These are phyloP conservation scores for Caenorhabditis parvicauda DNA, from an alignment of 2,888 invertebrate species.

Conservation along the genomic window DNA sequence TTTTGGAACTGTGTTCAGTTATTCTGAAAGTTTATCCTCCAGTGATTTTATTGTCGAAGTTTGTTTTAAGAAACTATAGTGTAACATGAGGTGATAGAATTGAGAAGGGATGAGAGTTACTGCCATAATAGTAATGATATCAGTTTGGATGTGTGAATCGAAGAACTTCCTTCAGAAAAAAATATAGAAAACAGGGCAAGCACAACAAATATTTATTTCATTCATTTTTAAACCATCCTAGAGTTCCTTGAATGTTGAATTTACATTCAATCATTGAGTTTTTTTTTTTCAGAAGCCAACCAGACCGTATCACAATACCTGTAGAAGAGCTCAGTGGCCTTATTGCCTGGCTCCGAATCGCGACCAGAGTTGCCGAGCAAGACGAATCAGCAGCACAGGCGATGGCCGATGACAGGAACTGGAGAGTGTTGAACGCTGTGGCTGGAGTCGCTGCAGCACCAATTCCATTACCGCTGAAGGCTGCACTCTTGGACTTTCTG, in stretches of 20 bases:
- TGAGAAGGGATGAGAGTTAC: too few species aligned
- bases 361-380: slow-evolving; percentile 26
- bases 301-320: slow-evolving; percentile 12
- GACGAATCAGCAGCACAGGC: slow-evolving; percentile 25
- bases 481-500: slow-evolving; percentile 40
- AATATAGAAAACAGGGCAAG: not conserved
- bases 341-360: slow-evolving; percentile 34
- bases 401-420: slow-evolving; percentile 36
- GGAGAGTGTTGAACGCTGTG: slow-evolving; percentile 29
- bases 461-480: slow-evolving; percentile 38
- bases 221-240: too few species aligned
- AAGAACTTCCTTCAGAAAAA: too few species aligned
- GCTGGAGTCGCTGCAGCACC: slow-evolving; percentile 29
- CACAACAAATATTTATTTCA: too few species aligned
- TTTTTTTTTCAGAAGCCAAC: not conserved
- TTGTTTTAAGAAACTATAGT: too few species aligned
- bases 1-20: not conserved
- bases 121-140: too few species aligned
- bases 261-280: not conserved
- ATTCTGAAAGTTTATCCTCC: not conserved
- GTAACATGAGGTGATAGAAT: too few species aligned
- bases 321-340: slow-evolving; percentile 38
- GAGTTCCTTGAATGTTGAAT: too few species aligned
- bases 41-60: too few species aligned
- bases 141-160: too few species aligned